Percentiles rank a stretch among this genome's conserved stretches.
phyloP scores from a whole-genome alignment of 2,113 vertebrate species.

The Heterocephalus glaber region DNA sequence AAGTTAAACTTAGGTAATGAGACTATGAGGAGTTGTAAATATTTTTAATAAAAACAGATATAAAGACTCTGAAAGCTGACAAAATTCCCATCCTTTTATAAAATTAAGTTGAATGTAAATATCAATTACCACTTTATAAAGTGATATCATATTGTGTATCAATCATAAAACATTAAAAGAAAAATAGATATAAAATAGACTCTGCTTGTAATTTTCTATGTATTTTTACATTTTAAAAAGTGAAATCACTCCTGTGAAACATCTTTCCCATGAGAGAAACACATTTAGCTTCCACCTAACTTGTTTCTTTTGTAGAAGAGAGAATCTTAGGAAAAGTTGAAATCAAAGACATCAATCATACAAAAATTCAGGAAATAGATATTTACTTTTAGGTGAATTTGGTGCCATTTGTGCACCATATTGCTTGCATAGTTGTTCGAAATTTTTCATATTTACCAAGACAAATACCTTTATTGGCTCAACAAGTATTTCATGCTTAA shows the following conservation, averaged over 20 bases:
- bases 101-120: constrained; percentile 45
- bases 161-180: constrained; percentile 55
- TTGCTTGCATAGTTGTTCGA: neutral
- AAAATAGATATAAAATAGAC: constrained; percentile 65
- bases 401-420: neutral
- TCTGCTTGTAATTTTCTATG: neutral
- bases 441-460: neutral
- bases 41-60: constrained; percentile 58
- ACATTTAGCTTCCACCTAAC: neutral
- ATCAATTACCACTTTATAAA: constrained; percentile 51
- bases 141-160: constrained; percentile 41
- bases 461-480: neutral
- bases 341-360: neutral
- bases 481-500: neutral
- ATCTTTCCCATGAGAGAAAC: neutral
- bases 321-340: neutral
- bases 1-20: constrained; percentile 52
- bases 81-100: constrained; percentile 46
- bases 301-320: constrained; percentile 36
- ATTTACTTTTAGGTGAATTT: constrained; percentile 25
- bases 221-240: constrained; percentile 52
- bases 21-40: constrained; percentile 28
- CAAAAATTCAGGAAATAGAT: neutral
- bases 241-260: neutral
- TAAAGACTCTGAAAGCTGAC: constrained; percentile 31